These are phyloP conservation scores for Syngnathus acus DNA, from an alignment of 2,797 vertebrate genomes.

Conservation along the genomic window DNA sequence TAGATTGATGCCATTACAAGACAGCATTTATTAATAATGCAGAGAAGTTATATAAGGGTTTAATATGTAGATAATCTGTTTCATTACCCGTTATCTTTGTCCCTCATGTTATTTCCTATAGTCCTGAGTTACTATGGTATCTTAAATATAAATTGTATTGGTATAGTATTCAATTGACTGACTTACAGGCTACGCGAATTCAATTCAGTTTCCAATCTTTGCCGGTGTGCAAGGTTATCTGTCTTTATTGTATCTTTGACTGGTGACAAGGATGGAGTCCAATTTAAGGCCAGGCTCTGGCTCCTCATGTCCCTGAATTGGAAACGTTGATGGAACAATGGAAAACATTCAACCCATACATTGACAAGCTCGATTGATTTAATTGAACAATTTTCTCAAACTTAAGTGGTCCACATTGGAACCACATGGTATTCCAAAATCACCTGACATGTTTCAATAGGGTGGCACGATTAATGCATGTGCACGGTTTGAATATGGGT, in stretches of 20 bases:
- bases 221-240: not conserved
- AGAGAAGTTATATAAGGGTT: too few species aligned
- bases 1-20: too few species aligned
- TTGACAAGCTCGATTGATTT: not conserved
- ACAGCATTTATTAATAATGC: too few species aligned
- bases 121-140: not conserved
- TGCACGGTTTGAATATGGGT: not conserved
- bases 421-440: not conserved
- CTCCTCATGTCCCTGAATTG: not conserved
- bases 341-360: constrained; percentile 1
- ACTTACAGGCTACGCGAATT: not conserved
- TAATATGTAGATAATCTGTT: too few species aligned
- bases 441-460: constrained; percentile 1
- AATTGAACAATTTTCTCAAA: not conserved
- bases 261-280: not conserved
- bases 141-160: not conserved
- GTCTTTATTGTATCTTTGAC: not conserved
- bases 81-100: too few species aligned
- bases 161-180: not conserved
- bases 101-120: too few species aligned
- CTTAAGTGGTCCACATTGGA: not conserved
- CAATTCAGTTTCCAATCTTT: not conserved
- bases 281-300: not conserved
- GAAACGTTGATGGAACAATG: not conserved
- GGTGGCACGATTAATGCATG: not conserved